Base-by-base conservation (phyloP, 2,888 invertebrate species). In the Arrhopalites spinosus region DNA sequence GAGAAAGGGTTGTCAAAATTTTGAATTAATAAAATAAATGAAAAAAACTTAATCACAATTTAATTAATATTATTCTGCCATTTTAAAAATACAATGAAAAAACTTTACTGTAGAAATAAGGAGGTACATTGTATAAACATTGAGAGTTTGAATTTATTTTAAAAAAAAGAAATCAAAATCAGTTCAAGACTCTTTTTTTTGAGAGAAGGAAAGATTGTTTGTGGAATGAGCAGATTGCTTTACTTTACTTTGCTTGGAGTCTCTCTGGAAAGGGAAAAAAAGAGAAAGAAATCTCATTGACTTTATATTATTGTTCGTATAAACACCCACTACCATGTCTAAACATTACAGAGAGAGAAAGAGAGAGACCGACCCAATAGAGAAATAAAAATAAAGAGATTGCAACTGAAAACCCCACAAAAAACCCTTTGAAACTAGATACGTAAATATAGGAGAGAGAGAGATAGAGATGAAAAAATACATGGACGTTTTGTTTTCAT, bases 311-410 rank as follows among this genome's bases (percentile, higher is more conserved):
- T 50, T 68, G 50, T 66, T 66, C 66, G 30, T 67, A 67, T 67
- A 73, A 73, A 73, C 73, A 73, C 67, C n/a, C n/a, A n/a, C n/a
- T n/a, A n/a, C n/a, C 73, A 56, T 73, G 66, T 73, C 67, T 30
- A 68, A 74, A 67, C 47, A 68, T 23, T 20, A 36, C 36, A 59
- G 71, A 45, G 20, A 71, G 56, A 36, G 29, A 56, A 30, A 71
- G 20, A 7, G 61, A 71, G 20, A 25, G 68, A 29, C 50, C 25
- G 30, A 69, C 50, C 29, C 29, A 29, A 53, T 27, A 69, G 68
- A 50, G 50, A 50, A 29, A 68, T 53, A 69, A 68, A 17, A 27
- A 17, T 50, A 17, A 20, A 50, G 50, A 27, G 69, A 69, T 25
- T 45, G 69, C n/a, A 63, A 63, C 23, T 13, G 50, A 69, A 25